Percentiles rank a stretch among this genome's conserved stretches.
Evolutionary conservation across 2,797 vertebrate species (phyloP).

Genomic region (Rallus crepitans): DNA sequence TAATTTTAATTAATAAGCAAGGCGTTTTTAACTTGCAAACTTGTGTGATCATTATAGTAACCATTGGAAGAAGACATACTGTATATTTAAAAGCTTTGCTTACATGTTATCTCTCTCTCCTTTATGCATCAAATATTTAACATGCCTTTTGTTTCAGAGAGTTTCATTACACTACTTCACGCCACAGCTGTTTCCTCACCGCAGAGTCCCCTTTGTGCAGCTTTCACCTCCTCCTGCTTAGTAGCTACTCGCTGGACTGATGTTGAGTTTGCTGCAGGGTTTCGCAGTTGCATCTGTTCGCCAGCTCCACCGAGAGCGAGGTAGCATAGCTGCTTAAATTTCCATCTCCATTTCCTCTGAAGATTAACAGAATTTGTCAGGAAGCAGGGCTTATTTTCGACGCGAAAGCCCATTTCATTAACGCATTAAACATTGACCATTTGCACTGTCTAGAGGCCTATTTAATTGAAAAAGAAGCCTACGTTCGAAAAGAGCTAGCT

Average conservation of each 20-base stretch:
- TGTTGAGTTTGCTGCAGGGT: constrained; percentile 51
- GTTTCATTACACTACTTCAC: constrained; percentile 61
- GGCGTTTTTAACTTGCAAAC: constrained; percentile 80
- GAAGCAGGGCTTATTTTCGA: constrained; percentile 40
- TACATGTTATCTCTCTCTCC: neutral
- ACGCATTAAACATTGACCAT: constrained; percentile 58
- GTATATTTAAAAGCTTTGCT: constrained; percentile 53
- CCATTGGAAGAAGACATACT: constrained; percentile 51
- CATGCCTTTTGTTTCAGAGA: constrained; percentile 57
- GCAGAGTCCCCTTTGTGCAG: constrained; percentile 28
- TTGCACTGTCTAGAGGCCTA: constrained; percentile 58
- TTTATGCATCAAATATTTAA: constrained; percentile 44
- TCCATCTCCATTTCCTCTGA: constrained; percentile 49
- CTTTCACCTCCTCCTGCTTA: constrained; percentile 47
- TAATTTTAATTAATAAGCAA: constrained; percentile 81
- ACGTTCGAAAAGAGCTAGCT: neutral
- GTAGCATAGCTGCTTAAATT: constrained; percentile 22
- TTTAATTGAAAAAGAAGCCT: constrained; percentile 47
- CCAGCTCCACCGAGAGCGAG: neutral
- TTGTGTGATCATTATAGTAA: constrained; percentile 81
- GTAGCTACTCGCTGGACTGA: constrained; percentile 40
- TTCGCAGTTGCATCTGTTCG: neutral
- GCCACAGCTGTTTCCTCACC: constrained; percentile 31
- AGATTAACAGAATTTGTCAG: constrained; percentile 50
- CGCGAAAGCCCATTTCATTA: constrained; percentile 43